These are phyloP conservation scores for Procambarus virginalis DNA, from an alignment of 1,140 invertebrate species.

Conservation along the genomic window DNA sequence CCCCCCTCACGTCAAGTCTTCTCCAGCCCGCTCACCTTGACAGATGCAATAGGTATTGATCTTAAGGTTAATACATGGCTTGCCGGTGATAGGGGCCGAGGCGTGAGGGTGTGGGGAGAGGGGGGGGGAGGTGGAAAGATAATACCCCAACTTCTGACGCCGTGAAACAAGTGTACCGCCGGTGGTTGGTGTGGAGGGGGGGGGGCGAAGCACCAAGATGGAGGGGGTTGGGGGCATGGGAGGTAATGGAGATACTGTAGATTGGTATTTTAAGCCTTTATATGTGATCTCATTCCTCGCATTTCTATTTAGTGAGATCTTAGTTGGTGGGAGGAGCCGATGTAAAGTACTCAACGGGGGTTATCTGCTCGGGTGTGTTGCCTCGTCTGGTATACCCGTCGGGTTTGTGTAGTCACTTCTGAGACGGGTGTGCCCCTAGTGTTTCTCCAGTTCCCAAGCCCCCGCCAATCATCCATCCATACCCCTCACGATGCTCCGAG, in stretches of 20 bases:
- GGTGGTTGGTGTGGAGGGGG: background rate
- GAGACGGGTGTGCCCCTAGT: no score
- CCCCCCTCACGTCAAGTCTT: slow-evolving; percentile 1
- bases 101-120: background rate
- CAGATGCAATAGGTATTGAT: slow-evolving; percentile 54
- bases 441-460: background rate
- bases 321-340: background rate
- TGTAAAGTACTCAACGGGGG: background rate
- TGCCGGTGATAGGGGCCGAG: background rate
- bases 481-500: background rate
- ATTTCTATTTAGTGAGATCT: background rate
- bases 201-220: background rate
- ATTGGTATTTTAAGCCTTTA: background rate
- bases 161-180: slow-evolving; percentile 22
- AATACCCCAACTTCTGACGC: slow-evolving; percentile 32
- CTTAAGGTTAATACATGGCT: slow-evolving; percentile 51
- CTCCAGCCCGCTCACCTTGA: slow-evolving; percentile 41
- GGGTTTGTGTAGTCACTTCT: no score
- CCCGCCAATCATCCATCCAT: background rate
- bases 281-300: background rate
- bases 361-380: background rate
- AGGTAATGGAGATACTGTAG: no score
- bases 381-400: background rate
- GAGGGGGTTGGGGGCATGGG: no score
- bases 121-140: slow-evolving; percentile 17